phyloP scores from a whole-genome alignment of 2,888 invertebrate species.

The Pristionchus exspectatus region DNA sequence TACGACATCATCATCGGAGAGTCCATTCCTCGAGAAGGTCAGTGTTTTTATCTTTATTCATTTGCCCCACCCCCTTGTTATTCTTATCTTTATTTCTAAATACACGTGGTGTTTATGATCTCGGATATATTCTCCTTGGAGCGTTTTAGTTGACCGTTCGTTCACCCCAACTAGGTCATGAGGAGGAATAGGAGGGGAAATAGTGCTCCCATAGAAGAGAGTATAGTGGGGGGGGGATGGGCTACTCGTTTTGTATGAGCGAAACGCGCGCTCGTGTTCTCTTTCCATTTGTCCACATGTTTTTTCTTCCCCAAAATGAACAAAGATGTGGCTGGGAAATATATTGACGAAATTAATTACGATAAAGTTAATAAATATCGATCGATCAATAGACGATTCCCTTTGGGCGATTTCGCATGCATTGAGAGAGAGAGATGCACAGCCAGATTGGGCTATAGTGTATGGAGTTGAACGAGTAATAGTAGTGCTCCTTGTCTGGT shows the following conservation, averaged over 20 bases:
- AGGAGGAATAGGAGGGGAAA: not conserved
- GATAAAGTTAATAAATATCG: not conserved
- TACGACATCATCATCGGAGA: conserved; percentile 50
- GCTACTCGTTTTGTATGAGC: conserved; percentile 45
- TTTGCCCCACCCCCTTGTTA: not conserved
- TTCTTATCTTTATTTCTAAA: not conserved
- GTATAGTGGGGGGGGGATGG: not conserved
- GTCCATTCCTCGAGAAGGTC: conserved; percentile 27
- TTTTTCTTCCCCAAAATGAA: conserved; percentile 16
- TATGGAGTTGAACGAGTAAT: conserved; percentile 47
- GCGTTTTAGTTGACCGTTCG: conserved; percentile 12
- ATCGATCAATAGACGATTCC: not conserved
- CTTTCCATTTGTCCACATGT: conserved; percentile 49
- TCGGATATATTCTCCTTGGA: not conserved
- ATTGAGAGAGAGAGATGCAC: conserved; percentile 5
- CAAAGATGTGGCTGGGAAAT: not conserved
- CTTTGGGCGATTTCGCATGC: not conserved
- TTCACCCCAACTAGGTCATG: conserved; percentile 12
- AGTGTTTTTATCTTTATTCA: not conserved
- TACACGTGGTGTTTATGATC: not conserved
- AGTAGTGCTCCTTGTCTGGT: conserved; percentile 42
- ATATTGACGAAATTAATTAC: not conserved
- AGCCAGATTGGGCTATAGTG: conserved; percentile 44
- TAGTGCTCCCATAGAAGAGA: conserved; percentile 27
- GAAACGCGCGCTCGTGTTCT: conserved; percentile 48